Conservation (phyloP, 2,113 vertebrate species). For the Neodon shergylaensis region DNA sequence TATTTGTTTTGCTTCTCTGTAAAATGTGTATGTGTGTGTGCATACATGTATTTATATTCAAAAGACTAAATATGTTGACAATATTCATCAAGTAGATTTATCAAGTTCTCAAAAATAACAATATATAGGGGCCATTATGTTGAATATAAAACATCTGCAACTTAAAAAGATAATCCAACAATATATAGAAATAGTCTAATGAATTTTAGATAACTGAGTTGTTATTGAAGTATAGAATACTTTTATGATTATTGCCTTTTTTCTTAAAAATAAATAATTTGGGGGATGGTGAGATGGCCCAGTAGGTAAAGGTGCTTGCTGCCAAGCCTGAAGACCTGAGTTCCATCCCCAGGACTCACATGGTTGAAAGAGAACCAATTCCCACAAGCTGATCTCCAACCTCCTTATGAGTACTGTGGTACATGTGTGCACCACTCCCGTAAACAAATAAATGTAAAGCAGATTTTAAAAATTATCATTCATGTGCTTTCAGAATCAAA, state of each 20-base stretch:
- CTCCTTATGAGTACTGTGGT: not conserved
- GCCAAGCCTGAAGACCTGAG: not conserved
- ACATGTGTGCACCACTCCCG: not conserved
- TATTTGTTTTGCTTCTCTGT: slow-evolving; percentile 58
- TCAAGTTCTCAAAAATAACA: slow-evolving; percentile 43
- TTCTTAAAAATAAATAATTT: slow-evolving; percentile 37
- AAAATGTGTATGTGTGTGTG: slow-evolving; percentile 14
- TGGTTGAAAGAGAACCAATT: not conserved
- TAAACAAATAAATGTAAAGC: not conserved
- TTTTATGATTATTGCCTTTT: slow-evolving; percentile 49
- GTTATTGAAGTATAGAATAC: slow-evolving; percentile 9
- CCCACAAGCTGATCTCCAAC: too few relatives aligned
- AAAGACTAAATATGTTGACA: not conserved
- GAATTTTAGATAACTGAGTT: slow-evolving; percentile 42
- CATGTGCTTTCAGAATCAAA: slow-evolving; percentile 15
- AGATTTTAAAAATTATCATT: not conserved
- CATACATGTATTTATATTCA: not conserved
- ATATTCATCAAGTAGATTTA: not conserved
- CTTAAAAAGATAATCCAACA: not conserved
- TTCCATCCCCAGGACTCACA: not conserved
- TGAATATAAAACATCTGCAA: slow-evolving; percentile 30
- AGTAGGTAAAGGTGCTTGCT: too few relatives aligned
- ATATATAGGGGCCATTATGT: not conserved
- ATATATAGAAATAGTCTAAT: not conserved
- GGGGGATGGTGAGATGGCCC: not conserved